Evolutionary conservation across 2,888 invertebrate genomes (phyloP).

Genomic region (Acleris emargana): DNA sequence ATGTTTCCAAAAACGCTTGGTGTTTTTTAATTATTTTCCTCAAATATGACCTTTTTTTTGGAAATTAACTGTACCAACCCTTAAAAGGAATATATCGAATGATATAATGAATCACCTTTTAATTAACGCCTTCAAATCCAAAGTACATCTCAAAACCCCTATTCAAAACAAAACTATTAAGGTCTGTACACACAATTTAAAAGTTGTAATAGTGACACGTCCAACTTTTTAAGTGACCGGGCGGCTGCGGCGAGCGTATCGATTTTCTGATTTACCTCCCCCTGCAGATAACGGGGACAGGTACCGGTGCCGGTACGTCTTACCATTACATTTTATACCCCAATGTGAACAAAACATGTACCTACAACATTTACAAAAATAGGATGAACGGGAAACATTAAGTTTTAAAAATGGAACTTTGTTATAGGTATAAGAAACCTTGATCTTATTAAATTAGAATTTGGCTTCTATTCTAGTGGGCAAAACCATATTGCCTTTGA

Average conservation of each 20-base stretch:
- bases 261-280: conserved; percentile 82
- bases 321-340: conserved; percentile 18
- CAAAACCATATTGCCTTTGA: too few species aligned
- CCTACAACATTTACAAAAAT: neutral
- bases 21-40: too few species aligned
- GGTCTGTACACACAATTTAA: neutral
- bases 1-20: too few species aligned
- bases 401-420: too few species aligned
- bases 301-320: conserved; percentile 45
- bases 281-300: conserved; percentile 71
- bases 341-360: neutral
- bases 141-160: neutral
- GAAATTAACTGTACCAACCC: too few species aligned
- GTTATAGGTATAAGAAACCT: too few species aligned
- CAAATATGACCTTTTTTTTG: too few species aligned
- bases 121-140: neutral
- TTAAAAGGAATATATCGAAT: too few species aligned
- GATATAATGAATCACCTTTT: too few species aligned
- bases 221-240: conserved; percentile 44
- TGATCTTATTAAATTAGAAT: too few species aligned
- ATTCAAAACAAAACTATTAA: neutral
- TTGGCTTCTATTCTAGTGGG: too few species aligned
- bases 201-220: conserved; percentile 18
- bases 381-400: too few species aligned
- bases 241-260: conserved; percentile 59